These are phyloP conservation scores for Fragum sueziense DNA, from an alignment of 2,888 invertebrate genomes.

Conservation along the genomic window DNA sequence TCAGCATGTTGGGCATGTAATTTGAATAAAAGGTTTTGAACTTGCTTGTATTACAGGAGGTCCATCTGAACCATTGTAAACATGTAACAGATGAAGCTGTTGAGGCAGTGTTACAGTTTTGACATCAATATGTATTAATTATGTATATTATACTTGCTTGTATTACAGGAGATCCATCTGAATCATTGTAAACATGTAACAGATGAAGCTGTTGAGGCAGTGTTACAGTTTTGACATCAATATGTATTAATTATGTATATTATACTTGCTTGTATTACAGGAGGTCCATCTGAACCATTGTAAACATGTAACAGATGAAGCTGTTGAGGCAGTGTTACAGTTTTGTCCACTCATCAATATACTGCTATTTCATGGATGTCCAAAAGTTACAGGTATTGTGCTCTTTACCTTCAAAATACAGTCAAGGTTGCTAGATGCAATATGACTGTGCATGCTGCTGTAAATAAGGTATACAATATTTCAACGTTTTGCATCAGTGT, in stretches of 20 bases:
- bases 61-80: conserved; percentile 77
- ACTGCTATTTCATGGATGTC: conserved; percentile 80
- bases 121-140: conserved; percentile 63
- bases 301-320: conserved; percentile 76
- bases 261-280: conserved; percentile 61
- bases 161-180: conserved; percentile 81
- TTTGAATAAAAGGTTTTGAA: no score
- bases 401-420: no score
- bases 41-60: conserved; percentile 70
- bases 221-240: conserved; percentile 77
- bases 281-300: conserved; percentile 79
- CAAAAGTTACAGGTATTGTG: conserved; percentile 77
- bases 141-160: conserved; percentile 8
- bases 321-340: conserved; percentile 77
- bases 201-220: conserved; percentile 79
- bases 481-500: no score
- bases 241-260: neutral
- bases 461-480: no score
- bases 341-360: conserved; percentile 77
- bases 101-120: conserved; percentile 75
- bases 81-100: conserved; percentile 79
- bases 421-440: no score
- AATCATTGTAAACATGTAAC: conserved; percentile 75
- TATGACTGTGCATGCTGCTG: no score
- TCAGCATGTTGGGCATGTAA: no score